Evolutionary conservation across 2,888 invertebrate genomes (phyloP).

Genomic region (Perizoma flavofasciatum): DNA sequence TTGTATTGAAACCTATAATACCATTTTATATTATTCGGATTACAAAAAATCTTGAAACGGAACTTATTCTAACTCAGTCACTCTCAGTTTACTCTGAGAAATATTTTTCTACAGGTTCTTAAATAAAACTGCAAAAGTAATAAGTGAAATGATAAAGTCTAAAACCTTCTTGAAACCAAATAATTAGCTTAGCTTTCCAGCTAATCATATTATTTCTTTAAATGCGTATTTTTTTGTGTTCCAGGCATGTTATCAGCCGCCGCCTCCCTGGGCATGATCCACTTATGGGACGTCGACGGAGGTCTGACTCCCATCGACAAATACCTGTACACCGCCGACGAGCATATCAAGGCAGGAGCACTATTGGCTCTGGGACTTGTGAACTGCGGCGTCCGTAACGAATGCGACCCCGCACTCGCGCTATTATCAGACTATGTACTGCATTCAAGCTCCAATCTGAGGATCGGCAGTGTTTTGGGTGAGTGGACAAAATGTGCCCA

Average conservation of each 20-base stretch:
- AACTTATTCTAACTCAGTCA: too few relatives aligned
- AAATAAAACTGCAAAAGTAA: too few relatives aligned
- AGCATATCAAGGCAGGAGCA: conserved; percentile 98
- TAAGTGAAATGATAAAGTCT: too few relatives aligned
- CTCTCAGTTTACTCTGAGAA: too few relatives aligned
- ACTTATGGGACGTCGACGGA: conserved; percentile 99
- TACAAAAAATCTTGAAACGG: too few relatives aligned
- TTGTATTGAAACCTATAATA: too few relatives aligned
- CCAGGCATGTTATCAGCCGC: conserved; percentile 97
- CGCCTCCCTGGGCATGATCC: conserved; percentile 96
- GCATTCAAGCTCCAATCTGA: conserved; percentile 91
- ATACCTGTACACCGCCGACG: conserved; percentile 97
- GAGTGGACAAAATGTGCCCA: conserved; percentile 34
- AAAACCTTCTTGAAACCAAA: too few relatives aligned
- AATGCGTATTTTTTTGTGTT: conserved; percentile 7
- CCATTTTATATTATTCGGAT: too few relatives aligned
- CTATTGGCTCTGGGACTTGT: conserved; percentile 98
- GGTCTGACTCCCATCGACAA: conserved; percentile 99
- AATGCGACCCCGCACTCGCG: conserved; percentile 99
- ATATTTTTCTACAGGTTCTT: too few relatives aligned
- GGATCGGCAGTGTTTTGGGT: conserved; percentile 92
- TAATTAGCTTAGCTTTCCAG: too few relatives aligned
- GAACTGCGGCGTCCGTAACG: conserved; percentile 98
- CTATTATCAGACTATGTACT: conserved; percentile 96
- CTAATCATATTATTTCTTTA: not conserved